Evolutionary conservation across 64 coral and sea anemone species (phyloP), one percentile per base, ranked within the genome.

Genomic region (Exaiptasia diaphana): DNA sequence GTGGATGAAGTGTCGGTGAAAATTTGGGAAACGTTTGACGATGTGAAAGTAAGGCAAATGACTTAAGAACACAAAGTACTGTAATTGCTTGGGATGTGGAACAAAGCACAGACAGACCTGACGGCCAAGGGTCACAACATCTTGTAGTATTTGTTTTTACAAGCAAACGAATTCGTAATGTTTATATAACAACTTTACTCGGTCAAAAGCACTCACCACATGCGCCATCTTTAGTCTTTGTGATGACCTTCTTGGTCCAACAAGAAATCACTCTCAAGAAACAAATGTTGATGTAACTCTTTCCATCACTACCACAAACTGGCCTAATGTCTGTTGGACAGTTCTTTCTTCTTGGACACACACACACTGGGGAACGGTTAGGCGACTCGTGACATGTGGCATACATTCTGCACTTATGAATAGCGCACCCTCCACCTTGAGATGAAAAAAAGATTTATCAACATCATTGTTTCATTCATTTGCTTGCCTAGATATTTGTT

Each of bases 121-220:
- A n/a, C n/a, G n/a, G n/a, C n/a, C n/a, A n/a, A n/a, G n/a, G n/a
- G n/a, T n/a, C n/a, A n/a, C n/a, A n/a, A n/a, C n/a, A n/a, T n/a
- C n/a, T n/a, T n/a, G n/a, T n/a, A n/a, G n/a, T n/a, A n/a, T n/a
- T n/a, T n/a, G n/a, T n/a, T n/a, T n/a, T n/a, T n/a, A n/a, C n/a
- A n/a, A n/a, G n/a, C n/a, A n/a, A n/a, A n/a, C n/a, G n/a, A n/a
- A n/a, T n/a, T n/a, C n/a, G n/a, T n/a, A n/a, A n/a, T n/a, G n/a
- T n/a, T n/a, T n/a, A n/a, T n/a, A n/a, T n/a, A n/a, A n/a, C n/a
- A n/a, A n/a, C n/a, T n/a, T n/a, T n/a, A n/a, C n/a, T n/a, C n/a
- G n/a, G n/a, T n/a, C n/a, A n/a, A n/a, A n/a, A n/a, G n/a, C 14
- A 83, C 89, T 63, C 42, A 91, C 89, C 81, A 79, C 89, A 91